Conservation (phyloP, 35 echinoderm and acorn worm species). For the Ophioderma brevispina region DNA sequence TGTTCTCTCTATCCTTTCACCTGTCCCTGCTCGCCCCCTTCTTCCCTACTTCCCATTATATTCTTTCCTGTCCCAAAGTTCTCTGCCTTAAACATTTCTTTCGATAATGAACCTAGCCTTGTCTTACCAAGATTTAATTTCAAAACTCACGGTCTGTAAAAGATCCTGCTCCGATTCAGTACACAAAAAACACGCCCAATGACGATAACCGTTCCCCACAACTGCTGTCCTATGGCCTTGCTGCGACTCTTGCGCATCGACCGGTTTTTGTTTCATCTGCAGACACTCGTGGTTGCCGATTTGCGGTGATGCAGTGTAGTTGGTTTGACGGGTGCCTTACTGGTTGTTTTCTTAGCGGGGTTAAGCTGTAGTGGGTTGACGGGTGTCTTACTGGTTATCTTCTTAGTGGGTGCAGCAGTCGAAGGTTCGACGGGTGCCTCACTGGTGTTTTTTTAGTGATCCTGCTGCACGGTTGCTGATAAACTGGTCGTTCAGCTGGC, state of each 20-base stretch:
- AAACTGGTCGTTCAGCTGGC: not conserved
- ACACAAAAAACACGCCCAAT: not conserved
- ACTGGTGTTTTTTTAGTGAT: not conserved
- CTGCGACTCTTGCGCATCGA: not conserved
- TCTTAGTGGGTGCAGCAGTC: not conserved
- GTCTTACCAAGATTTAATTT: not conserved
- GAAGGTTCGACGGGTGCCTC: not conserved
- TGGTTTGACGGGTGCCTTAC: not conserved
- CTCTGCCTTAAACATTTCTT: too few species aligned
- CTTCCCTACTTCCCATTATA: too few species aligned
- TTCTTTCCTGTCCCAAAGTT: too few species aligned
- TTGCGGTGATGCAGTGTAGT: not conserved
- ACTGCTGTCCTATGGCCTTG: not conserved
- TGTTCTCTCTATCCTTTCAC: too few species aligned
- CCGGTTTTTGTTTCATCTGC: not conserved
- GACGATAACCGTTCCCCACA: not conserved
- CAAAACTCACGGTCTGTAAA: slow-evolving; percentile 26
- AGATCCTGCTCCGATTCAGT: not conserved
- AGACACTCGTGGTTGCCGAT: not conserved
- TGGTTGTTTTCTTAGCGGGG: not conserved
- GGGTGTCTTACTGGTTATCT: not conserved
- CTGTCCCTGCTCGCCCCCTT: too few species aligned
- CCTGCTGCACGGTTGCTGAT: not conserved
- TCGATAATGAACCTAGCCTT: too few species aligned
- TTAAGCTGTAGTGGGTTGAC: not conserved